Evolutionary conservation across 1,140 invertebrate species (phyloP).

Genomic region (Melanaphis sacchari): DNA sequence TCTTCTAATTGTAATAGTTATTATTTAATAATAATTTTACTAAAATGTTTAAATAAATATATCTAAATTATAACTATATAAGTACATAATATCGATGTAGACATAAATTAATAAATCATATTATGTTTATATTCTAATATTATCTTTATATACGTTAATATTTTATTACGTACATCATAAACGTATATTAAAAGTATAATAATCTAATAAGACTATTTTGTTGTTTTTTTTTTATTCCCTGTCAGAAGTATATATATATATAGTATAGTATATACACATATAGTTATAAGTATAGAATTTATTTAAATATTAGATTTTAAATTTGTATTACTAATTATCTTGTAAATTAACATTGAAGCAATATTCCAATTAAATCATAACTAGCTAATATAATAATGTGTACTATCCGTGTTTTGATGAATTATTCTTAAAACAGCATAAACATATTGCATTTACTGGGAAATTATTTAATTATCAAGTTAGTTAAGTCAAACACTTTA

Average conservation of each 20-base stretch:
- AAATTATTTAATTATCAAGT: not conserved
- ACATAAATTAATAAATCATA: not conserved
- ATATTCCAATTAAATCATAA: not conserved
- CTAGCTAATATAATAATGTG: not conserved
- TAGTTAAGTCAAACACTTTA: not conserved
- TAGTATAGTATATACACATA: too few species aligned
- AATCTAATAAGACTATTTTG: not conserved
- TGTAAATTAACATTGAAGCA: not conserved
- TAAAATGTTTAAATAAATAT: not conserved
- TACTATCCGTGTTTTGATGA: not conserved
- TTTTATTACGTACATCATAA: not conserved
- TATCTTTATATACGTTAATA: not conserved
- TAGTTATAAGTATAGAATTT: too few species aligned
- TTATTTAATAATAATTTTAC: not conserved
- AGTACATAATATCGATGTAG: not conserved
- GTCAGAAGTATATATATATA: not conserved
- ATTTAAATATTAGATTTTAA: not conserved
- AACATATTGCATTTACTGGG: not conserved
- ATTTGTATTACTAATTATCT: not conserved
- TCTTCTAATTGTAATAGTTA: not conserved
- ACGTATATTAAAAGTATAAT: not conserved
- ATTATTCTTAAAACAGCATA: not conserved
- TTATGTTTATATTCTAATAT: not conserved
- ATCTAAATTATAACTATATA: not conserved
- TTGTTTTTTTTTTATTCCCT: not conserved